Percentiles rank a stretch among this genome's conserved stretches.
Conservation (phyloP, 2,113 vertebrate genomes). For the Chionodraco myersi region DNA sequence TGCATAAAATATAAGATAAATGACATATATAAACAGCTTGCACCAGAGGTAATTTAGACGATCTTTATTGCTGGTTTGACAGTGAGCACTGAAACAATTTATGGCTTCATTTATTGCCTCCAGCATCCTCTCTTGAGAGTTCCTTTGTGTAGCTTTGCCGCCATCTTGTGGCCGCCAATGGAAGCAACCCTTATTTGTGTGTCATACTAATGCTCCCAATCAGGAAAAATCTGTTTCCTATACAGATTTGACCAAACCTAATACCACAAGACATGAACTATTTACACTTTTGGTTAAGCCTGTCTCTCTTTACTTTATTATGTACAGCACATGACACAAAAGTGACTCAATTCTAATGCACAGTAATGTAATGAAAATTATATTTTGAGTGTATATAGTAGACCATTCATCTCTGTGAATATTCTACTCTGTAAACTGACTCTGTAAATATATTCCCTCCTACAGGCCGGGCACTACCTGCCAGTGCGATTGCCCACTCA, state of each 20-base stretch:
- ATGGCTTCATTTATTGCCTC: not conserved
- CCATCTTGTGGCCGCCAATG: slow-evolving; percentile 52
- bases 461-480: slow-evolving; percentile 47
- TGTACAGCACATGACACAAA: slow-evolving; percentile 21
- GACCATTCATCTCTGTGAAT: slow-evolving; percentile 62
- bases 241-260: slow-evolving; percentile 14
- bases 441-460: slow-evolving; percentile 55
- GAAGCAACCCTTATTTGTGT: not conserved
- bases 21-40: accelerated
- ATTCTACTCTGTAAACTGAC: slow-evolving; percentile 56
- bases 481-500: slow-evolving; percentile 62
- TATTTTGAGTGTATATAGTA: slow-evolving; percentile 55
- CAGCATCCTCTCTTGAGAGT: not conserved
- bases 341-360: slow-evolving; percentile 15
- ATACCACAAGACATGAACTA: slow-evolving; percentile 10
- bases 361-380: slow-evolving; percentile 59
- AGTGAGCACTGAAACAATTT: not conserved
- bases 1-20: too few species aligned
- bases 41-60: accelerated
- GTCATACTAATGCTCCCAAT: not conserved
- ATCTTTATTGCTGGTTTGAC: not conserved
- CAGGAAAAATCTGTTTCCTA: slow-evolving; percentile 7
- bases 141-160: not conserved
- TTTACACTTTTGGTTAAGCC: slow-evolving; percentile 31
- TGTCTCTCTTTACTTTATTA: slow-evolving; percentile 2